Conservation (phyloP, 2,113 vertebrate genomes). For the Ginglymostoma cirratum region DNA sequence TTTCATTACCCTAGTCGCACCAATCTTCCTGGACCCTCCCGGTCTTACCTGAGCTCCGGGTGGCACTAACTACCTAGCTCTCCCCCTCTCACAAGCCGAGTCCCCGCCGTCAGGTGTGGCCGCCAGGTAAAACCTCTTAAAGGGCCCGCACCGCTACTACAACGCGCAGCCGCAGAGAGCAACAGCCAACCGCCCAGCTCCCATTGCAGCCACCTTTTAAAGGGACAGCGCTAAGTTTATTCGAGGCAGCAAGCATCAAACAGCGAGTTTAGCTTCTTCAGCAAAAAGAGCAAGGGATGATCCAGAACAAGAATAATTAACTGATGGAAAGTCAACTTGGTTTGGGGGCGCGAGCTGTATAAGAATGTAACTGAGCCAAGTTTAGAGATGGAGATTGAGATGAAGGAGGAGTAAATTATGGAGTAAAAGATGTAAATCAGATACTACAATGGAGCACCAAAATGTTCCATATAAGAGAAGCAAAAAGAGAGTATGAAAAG, state of each 20-base stretch:
- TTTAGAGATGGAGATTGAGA: no score
- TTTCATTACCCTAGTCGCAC: no score
- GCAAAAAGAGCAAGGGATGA: background rate
- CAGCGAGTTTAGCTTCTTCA: background rate
- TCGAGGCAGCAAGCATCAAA: background rate
- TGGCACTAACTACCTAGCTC: background rate
- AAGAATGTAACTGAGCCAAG: no score
- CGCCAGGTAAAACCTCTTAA: slow-evolving; percentile 29
- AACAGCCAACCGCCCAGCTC: background rate
- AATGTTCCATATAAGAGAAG: no score
- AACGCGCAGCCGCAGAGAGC: background rate
- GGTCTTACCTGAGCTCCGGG: background rate
- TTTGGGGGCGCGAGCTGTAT: no score
- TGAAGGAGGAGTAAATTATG: no score
- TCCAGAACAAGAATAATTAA: background rate
- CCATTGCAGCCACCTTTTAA: background rate
- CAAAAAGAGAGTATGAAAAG: no score
- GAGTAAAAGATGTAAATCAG: no score
- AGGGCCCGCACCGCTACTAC: background rate
- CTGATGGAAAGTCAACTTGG: no score
- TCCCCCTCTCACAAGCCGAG: background rate
- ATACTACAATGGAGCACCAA: no score
- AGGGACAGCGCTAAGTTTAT: background rate
- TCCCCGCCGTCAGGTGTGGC: background rate
- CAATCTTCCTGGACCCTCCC: background rate